Conservation (phyloP, 2,888 invertebrate genomes). For the Dryobota labecula region DNA sequence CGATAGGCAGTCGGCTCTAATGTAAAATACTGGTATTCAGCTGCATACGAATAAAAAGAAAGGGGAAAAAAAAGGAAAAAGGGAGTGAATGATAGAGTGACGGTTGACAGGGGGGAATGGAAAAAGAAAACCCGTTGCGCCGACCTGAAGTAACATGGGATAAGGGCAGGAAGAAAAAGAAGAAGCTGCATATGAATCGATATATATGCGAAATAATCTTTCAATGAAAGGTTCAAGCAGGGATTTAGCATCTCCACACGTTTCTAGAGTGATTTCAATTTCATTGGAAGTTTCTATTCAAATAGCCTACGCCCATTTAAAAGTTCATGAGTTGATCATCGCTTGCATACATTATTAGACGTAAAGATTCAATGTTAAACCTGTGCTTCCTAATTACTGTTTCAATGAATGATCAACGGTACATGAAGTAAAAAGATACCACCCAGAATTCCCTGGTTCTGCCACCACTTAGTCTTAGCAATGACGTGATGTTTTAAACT, state of each 20-base stretch:
- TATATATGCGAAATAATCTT: background rate
- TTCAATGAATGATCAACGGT: slow-evolving; percentile 13
- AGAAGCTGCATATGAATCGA: background rate
- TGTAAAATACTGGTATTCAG: background rate
- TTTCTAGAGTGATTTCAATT: slow-evolving; percentile 9
- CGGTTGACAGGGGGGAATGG: too few relatives aligned
- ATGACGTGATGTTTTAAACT: background rate
- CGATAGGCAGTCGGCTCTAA: background rate
- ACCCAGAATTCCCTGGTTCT: background rate
- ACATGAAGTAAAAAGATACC: background rate
- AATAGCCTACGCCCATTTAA: slow-evolving; percentile 17
- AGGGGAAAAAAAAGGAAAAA: too few relatives aligned
- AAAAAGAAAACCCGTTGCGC: too few relatives aligned
- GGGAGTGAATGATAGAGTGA: too few relatives aligned
- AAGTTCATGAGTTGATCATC: slow-evolving; percentile 3
- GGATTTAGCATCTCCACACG: background rate
- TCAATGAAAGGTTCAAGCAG: background rate
- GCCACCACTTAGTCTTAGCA: too few relatives aligned
- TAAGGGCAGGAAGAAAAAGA: too few relatives aligned
- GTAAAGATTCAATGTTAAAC: slow-evolving; percentile 8
- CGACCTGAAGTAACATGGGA: too few relatives aligned
- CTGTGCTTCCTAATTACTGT: slow-evolving; percentile 16
- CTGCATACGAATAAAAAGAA: background rate
- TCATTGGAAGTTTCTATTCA: slow-evolving; percentile 40
- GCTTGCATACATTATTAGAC: slow-evolving; percentile 16